These are phyloP conservation scores for Erpobdella octoculata DNA, from an alignment of 2,888 invertebrate species.

Conservation along the genomic window DNA sequence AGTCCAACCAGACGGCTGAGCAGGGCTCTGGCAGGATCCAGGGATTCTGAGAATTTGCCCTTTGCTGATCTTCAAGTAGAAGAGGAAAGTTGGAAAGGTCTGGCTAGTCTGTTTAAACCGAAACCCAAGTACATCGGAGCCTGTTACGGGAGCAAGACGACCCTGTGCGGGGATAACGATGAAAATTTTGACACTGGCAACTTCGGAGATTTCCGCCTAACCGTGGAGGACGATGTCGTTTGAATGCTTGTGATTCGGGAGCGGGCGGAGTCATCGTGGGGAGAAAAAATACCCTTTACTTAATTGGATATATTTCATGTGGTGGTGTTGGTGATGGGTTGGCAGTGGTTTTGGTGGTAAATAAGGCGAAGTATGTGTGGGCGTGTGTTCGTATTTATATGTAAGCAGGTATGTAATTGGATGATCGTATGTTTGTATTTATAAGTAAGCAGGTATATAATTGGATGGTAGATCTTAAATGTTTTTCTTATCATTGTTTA, in stretches of 20 bases:
- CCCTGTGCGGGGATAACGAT: conserved; percentile 15
- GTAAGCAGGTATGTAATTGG: too few relatives aligned
- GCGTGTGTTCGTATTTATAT: too few relatives aligned
- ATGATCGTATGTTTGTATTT: too few relatives aligned
- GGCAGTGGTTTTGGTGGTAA: too few relatives aligned
- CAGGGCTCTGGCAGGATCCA: neutral
- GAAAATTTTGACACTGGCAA: neutral
- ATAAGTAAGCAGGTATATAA: too few relatives aligned
- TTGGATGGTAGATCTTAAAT: too few relatives aligned
- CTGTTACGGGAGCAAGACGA: conserved; percentile 13
- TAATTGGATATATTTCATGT: too few relatives aligned
- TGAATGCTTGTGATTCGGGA: neutral
- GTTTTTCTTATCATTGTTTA: too few relatives aligned
- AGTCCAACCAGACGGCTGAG: conserved; percentile 34
- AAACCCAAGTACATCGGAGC: conserved; percentile 35
- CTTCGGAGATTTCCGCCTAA: neutral
- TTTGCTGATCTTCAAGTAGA: conserved; percentile 32
- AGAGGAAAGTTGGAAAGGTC: conserved; percentile 34
- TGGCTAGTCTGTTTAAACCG: conserved; percentile 37
- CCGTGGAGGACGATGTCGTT: neutral
- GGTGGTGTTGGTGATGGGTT: too few relatives aligned
- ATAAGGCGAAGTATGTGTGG: too few relatives aligned
- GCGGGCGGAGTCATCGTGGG: too few relatives aligned
- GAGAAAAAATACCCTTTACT: too few relatives aligned
- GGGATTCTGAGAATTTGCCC: neutral